Conservation (phyloP, 2,888 invertebrate species). For the Copidosoma aretas region DNA sequence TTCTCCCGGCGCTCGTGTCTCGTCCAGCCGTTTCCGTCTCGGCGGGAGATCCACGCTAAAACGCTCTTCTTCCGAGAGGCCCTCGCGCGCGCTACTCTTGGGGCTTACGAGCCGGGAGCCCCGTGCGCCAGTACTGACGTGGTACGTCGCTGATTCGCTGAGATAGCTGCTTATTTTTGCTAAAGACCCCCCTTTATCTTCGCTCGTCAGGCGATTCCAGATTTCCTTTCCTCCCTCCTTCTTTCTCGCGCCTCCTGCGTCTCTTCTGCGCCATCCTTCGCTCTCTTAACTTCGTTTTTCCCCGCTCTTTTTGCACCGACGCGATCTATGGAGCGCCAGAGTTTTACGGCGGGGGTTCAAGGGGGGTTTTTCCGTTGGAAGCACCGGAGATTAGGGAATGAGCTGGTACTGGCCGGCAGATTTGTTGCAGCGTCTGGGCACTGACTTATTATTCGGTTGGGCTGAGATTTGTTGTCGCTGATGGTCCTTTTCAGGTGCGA, state of each 20-base stretch:
- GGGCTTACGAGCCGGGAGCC: neutral
- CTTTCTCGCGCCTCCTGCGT: neutral
- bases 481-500: neutral
- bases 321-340: constrained; percentile 8
- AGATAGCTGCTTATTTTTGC: constrained; percentile 34
- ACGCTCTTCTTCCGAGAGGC: too few species aligned
- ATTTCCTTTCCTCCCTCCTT: neutral
- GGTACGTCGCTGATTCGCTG: constrained; percentile 36
- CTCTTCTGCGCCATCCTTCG: neutral
- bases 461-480: neutral
- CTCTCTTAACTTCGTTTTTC: neutral
- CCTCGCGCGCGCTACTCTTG: too few species aligned
- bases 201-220: constrained; percentile 28
- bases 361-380: constrained; percentile 9
- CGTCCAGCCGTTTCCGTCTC: too few species aligned
- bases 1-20: neutral
- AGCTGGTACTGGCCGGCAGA: constrained; percentile 6
- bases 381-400: constrained; percentile 10
- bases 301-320: neutral
- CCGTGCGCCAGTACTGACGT: too few species aligned
- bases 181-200: constrained; percentile 37
- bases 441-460: neutral
- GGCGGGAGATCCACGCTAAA: too few species aligned
- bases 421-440: neutral
- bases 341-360: constrained; percentile 22